Percentiles rank a stretch among this genome's conserved stretches.
phyloP scores from a whole-genome alignment of 2,797 vertebrate species.

The Phataginus tricuspis region DNA sequence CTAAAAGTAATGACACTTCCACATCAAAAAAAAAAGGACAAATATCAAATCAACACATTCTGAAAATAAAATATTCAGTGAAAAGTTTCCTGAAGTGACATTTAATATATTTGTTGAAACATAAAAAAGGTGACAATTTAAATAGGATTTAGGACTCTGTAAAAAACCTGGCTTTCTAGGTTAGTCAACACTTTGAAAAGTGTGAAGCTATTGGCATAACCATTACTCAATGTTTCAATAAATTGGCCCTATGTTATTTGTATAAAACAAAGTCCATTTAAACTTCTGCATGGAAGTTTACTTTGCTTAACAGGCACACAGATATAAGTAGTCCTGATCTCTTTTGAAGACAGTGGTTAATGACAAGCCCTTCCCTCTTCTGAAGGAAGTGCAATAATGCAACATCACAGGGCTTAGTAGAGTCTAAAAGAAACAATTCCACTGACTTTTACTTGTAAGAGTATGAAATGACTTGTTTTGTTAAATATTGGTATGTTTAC shows the following conservation, averaged over 20 bases:
- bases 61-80: slow-evolving; percentile 62
- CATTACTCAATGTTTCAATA: slow-evolving; percentile 5
- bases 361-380: background rate
- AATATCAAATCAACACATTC: slow-evolving; percentile 43
- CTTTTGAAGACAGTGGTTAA: background rate
- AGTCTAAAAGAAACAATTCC: background rate
- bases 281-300: background rate
- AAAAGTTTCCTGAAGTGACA: slow-evolving; percentile 54
- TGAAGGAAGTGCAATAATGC: background rate
- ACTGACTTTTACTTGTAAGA: background rate
- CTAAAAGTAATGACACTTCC: background rate
- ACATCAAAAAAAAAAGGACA: background rate
- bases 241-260: background rate
- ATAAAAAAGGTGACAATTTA: slow-evolving; percentile 39
- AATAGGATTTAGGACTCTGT: slow-evolving; percentile 10
- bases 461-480: background rate
- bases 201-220: background rate
- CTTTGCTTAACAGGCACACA: background rate
- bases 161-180: slow-evolving; percentile 39
- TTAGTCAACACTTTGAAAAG: slow-evolving; percentile 31
- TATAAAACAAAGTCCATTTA: slow-evolving; percentile 1
- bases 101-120: slow-evolving; percentile 58
- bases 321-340: background rate
- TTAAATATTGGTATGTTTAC: background rate
- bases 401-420: background rate